phyloP scores from a whole-genome alignment of 2,797 vertebrate genomes.

The Rhinoraja longicauda region DNA sequence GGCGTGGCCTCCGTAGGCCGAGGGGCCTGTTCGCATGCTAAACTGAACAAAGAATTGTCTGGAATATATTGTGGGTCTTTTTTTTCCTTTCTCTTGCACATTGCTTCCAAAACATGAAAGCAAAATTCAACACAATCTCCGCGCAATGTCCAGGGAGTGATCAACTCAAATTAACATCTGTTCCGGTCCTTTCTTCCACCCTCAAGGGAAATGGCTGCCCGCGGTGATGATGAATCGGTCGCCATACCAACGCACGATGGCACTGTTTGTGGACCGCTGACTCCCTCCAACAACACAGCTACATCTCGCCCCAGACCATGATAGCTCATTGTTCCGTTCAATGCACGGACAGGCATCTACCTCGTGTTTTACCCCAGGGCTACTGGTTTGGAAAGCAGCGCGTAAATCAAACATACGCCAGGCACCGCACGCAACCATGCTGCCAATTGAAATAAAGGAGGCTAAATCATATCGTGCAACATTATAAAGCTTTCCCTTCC shows the following conservation, averaged over 20 bases:
- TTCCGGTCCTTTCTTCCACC: not conserved
- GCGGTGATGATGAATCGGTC: not conserved
- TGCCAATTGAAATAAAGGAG: too few relatives aligned
- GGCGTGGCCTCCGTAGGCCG: too few relatives aligned
- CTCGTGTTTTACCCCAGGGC: too few relatives aligned
- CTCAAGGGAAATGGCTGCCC: not conserved
- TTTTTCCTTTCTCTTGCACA: not conserved
- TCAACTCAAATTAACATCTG: conserved; percentile 24
- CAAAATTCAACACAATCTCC: not conserved
- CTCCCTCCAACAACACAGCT: not conserved
- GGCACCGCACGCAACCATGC: too few relatives aligned
- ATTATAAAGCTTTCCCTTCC: too few relatives aligned
- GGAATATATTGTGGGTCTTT: not conserved
- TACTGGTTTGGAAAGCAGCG: too few relatives aligned
- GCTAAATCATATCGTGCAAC: too few relatives aligned
- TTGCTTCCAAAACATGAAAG: conserved; percentile 4
- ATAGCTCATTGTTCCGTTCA: not conserved
- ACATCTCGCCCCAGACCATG: not conserved
- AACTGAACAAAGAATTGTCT: not conserved
- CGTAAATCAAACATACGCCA: too few relatives aligned
- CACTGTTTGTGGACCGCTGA: not conserved
- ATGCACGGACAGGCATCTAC: not conserved
- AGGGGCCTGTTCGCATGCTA: too few relatives aligned
- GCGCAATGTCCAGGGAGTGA: not conserved
- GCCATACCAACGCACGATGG: not conserved